Percentiles rank a stretch among this genome's conserved stretches.
These are phyloP conservation scores for Aramus guarauna DNA, from an alignment of 2,113 vertebrate genomes.

Conservation along the genomic window DNA sequence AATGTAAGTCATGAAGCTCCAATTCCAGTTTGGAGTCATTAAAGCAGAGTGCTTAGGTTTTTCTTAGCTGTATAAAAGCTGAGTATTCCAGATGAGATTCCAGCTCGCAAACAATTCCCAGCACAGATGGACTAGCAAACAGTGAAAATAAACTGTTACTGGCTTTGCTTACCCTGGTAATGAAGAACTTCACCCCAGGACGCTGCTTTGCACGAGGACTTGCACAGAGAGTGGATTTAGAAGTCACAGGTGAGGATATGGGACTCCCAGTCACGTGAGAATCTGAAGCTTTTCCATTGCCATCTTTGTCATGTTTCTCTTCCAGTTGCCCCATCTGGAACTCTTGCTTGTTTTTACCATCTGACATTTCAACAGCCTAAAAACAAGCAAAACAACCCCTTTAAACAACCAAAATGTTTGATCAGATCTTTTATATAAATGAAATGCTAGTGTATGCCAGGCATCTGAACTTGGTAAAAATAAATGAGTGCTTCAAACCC, in stretches of 20 bases:
- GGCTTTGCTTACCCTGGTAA: slow-evolving; percentile 42
- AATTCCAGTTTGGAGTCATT: not conserved
- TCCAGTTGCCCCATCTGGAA: slow-evolving; percentile 56
- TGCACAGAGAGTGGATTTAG: not conserved
- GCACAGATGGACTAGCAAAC: not conserved
- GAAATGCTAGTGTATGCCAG: slow-evolving; percentile 59
- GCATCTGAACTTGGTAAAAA: slow-evolving; percentile 66
- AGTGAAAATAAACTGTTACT: not conserved
- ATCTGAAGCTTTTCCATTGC: not conserved
- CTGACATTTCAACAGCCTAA: slow-evolving; percentile 65
- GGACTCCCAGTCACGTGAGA: not conserved
- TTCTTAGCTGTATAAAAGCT: not conserved
- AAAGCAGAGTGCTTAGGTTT: not conserved
- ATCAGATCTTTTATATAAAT: slow-evolving; percentile 60
- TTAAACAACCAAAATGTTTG: slow-evolving; percentile 50
- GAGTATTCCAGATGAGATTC: not conserved
- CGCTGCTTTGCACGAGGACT: slow-evolving; percentile 12
- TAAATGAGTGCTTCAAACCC: slow-evolving; percentile 63
- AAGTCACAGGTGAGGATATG: not conserved
- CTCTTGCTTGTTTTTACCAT: slow-evolving; percentile 38
- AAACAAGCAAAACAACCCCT: slow-evolving; percentile 49
- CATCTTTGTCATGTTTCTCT: not conserved
- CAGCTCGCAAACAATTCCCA: not conserved
- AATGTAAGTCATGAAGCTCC: not conserved
- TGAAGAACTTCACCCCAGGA: slow-evolving; percentile 50